Base-by-base conservation (phyloP, 2,113 vertebrate species). In the Gallinago jamesoni region DNA sequence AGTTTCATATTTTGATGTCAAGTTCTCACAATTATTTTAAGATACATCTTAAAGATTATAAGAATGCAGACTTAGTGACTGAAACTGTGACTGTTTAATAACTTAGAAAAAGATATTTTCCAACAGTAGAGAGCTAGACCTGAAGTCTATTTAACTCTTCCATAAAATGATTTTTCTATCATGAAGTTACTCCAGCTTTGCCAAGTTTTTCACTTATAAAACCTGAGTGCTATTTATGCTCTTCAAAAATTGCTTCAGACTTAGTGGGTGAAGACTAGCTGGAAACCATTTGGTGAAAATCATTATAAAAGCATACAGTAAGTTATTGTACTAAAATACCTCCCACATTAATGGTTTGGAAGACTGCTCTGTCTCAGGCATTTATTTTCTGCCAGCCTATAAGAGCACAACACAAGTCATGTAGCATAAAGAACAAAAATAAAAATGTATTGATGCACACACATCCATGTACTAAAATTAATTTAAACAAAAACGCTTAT, bases 221-320 rank as follows among this genome's bases (percentile, higher is more conserved):
- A 80, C n/a, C 48, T 4, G 8, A 90, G 69, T 18, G 48, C 31
- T 66, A 74, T 57, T 89, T 85, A 80, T 24, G 39, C 43, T 80
- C n/a, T 78, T 89, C 76, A 95, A 77, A 90, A 85, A 55, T 55
- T 70, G 63, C 59, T 94, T 64, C 64, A 87, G 83, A 78, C 48
- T 56, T 73, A 25, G 64, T 43, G 84, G 70, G 83, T 69, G 64
- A 94, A 93, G 47, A 48, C 66, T 50, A 43, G 39, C 62, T 96
- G 48, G 52, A 90, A 90, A 92, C 16, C 68, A 70, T 59, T 84
- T 83, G 75, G 39, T 55, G 56, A 52, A 95, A 81, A 73, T 59
- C 90, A 94, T 93, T 94, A 84, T 21, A 89, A 90, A 78, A 92
- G 68, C 56, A 53, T 30, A 81, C 68, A 94, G 13, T 74, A 80